phyloP scores from a whole-genome alignment of 1,140 invertebrate species.

The Phymorhynchus buccinoides region DNA sequence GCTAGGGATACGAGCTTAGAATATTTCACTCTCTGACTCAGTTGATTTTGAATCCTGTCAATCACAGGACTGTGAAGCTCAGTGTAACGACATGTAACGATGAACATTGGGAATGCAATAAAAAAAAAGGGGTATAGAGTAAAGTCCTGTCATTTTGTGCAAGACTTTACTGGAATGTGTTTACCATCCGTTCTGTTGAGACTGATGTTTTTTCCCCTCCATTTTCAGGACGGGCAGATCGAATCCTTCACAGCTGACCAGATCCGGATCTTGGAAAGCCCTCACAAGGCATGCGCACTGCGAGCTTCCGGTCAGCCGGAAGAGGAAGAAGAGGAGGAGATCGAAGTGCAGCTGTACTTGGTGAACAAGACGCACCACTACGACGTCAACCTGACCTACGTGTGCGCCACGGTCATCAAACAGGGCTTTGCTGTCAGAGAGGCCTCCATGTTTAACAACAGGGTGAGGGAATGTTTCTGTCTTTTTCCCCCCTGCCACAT shows the following conservation, averaged over 20 bases:
- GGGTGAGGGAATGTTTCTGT: conserved; percentile 43
- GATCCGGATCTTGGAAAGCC: conserved; percentile 45
- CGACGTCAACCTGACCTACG: conserved; percentile 53
- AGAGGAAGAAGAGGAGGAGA: conserved; percentile 39
- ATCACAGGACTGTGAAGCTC: no score
- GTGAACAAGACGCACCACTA: conserved; percentile 55
- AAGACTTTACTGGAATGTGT: no score
- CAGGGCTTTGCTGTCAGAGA: conserved; percentile 48
- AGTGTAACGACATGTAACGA: no score
- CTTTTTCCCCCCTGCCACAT: not conserved
- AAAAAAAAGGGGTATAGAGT: no score
- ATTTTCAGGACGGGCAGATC: not conserved
- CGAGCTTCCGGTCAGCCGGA: not conserved
- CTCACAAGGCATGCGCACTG: conserved; percentile 39
- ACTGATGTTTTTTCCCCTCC: no score
- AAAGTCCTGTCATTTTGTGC: no score
- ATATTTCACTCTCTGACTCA: no score
- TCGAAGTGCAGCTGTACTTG: conserved; percentile 60
- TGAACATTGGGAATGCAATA: no score
- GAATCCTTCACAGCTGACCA: conserved; percentile 33
- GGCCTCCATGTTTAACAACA: conserved; percentile 54
- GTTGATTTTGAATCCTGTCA: no score
- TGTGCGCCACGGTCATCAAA: conserved; percentile 49
- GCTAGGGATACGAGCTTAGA: no score
- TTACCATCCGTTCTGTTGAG: no score